phyloP scores from a whole-genome alignment of 2,888 invertebrate species.

The Eudasyphora cyanicolor region DNA sequence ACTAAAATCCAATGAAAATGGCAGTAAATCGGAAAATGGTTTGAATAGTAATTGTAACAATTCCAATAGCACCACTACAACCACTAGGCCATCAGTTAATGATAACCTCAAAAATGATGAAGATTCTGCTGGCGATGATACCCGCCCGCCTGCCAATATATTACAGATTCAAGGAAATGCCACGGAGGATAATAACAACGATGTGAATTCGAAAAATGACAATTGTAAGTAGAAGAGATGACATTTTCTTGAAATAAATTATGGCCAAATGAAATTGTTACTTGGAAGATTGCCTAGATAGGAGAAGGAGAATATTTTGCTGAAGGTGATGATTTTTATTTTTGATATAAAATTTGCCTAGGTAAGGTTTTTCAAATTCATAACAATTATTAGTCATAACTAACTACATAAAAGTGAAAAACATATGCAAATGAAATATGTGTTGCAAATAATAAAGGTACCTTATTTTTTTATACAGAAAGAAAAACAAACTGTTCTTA shows the following conservation, averaged over 20 bases:
- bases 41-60: slow-evolving; percentile 56
- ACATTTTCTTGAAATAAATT: background rate
- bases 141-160: background rate
- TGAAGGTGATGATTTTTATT: no score
- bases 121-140: background rate
- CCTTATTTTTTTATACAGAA: no score
- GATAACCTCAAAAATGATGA: slow-evolving; percentile 57
- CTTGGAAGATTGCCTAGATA: no score
- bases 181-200: background rate
- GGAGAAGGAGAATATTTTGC: no score
- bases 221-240: background rate
- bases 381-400: no score
- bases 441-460: no score
- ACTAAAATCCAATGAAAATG: slow-evolving; percentile 19
- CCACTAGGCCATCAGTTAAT: slow-evolving; percentile 64
- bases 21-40: slow-evolving; percentile 67
- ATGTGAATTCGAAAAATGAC: background rate
- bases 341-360: no score
- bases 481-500: no score
- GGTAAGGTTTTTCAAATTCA: no score
- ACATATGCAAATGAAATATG: no score
- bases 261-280: background rate
- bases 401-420: no score
- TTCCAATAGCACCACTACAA: no score
- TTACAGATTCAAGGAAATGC: background rate